Evolutionary conservation across 2,888 invertebrate genomes (phyloP).

Genomic region (Eupithecia pulchellata): DNA sequence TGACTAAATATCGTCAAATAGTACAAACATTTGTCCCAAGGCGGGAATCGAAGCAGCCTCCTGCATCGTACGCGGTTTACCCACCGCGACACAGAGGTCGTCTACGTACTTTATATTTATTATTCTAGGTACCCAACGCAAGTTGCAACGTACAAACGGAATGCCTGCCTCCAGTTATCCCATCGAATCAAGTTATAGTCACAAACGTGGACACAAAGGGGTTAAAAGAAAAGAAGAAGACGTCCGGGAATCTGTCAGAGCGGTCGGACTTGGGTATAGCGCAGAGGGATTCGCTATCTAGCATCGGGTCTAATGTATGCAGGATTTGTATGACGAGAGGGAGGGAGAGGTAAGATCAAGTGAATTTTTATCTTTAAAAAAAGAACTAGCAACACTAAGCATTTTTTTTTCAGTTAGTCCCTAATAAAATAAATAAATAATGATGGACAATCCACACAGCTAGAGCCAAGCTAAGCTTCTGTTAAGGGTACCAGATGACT

Average conservation of each 20-base stretch:
- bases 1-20: no score
- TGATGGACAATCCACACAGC: no score
- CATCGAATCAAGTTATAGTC: slow-evolving; percentile 63
- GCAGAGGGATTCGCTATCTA: slow-evolving; percentile 76
- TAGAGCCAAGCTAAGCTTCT: no score
- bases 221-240: slow-evolving; percentile 71
- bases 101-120: no score
- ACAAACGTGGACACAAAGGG: slow-evolving; percentile 61
- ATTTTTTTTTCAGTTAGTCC: no score
- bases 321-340: slow-evolving; percentile 87
- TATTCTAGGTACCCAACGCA: slow-evolving; percentile 53
- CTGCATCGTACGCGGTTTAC: no score
- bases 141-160: slow-evolving; percentile 58
- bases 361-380: neutral
- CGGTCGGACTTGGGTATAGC: slow-evolving; percentile 67
- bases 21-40: no score
- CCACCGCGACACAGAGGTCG: no score
- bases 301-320: slow-evolving; percentile 87
- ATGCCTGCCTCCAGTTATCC: slow-evolving; percentile 35
- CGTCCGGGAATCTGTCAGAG: slow-evolving; percentile 65
- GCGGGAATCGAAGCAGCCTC: no score
- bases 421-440: no score
- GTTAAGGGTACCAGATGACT: no score
- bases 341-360: slow-evolving; percentile 64
- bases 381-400: no score